Conservation (phyloP, 2,888 invertebrate genomes). For the Gonocerus acuteangulatus region DNA sequence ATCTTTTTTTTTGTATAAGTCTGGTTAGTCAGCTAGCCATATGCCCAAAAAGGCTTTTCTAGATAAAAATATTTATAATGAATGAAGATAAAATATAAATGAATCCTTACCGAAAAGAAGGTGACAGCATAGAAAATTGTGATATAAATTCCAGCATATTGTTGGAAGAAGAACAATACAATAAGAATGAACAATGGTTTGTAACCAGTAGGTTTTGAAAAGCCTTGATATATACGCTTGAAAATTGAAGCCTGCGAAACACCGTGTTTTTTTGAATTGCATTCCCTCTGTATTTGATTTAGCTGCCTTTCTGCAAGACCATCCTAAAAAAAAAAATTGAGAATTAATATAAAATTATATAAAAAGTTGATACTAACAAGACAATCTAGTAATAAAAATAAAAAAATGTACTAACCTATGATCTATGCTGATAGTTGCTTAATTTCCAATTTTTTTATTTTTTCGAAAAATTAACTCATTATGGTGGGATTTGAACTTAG, state of each 20-base stretch:
- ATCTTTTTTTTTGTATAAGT: too few relatives aligned
- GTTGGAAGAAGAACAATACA: conserved; percentile 52
- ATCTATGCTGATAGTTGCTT: too few relatives aligned
- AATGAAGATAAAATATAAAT: too few relatives aligned
- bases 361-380: background rate
- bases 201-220: conserved; percentile 52
- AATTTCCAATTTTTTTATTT: too few relatives aligned
- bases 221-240: conserved; percentile 37
- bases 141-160: conserved; percentile 55
- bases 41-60: too few relatives aligned
- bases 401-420: too few relatives aligned
- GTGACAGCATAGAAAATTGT: conserved; percentile 55
- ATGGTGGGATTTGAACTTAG: too few relatives aligned
- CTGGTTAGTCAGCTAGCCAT: too few relatives aligned
- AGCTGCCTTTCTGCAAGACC: conserved; percentile 49
- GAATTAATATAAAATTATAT: background rate
- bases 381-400: background rate
- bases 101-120: conserved; percentile 53
- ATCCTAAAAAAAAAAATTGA: conserved; percentile 25
- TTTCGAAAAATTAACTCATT: too few relatives aligned
- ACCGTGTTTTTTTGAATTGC: conserved; percentile 45
- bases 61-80: too few relatives aligned
- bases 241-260: conserved; percentile 41
- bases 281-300: conserved; percentile 49
- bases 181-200: conserved; percentile 52